Base-by-base conservation (phyloP, 2,797 vertebrate genomes). In the Sebastes minor region DNA sequence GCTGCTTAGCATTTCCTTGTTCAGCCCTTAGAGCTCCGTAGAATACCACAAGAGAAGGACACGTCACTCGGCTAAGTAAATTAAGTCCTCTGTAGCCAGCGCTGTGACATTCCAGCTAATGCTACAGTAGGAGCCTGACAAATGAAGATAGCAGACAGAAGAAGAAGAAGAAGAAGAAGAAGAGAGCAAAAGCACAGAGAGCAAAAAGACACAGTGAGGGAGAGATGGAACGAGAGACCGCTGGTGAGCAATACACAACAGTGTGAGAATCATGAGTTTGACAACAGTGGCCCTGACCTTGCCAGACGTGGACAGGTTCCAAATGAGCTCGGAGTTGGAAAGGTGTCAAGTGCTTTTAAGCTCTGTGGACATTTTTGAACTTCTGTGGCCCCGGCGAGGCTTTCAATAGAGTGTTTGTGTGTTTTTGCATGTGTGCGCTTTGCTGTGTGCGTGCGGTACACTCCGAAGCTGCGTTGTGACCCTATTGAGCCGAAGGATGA, bases 311-410 rank as follows among this genome's bases (percentile, higher is more conserved):
- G 88, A 89, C 88, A 74, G 88, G 86, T 86, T 92, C 91, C 91
- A 91, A 91, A 91, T 84, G 82, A 88, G 86, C 89, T 85, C 2
- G 8, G 78, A 86, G 74, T 78, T 92, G 90, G 87, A 92, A 92
- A 92, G 91, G 89, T 91, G 92, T 92, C 88, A 90, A 92, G 90
- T 81, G 88, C 85, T 86, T 89, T 91, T 86, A 91, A 88, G 83
- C 76, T 87, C 83, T 75, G 71, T 73, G 85, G 85, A 88, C 81
- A 71, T 84, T 89, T 90, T 71, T 83, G 75, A 89, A 87, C 86
- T 81, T 89, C 38, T 70, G 74, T 76, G 73, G 84, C 84, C 76
- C 71, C 68, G 11, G 68, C 49, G 27, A 82, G 57, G 83, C 70
- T 79, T 82, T 88, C 74, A 70, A 16, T 53, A 18, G 61, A 61